phyloP scores from a whole-genome alignment of 2,888 invertebrate genomes.

The Drosophila borealis region DNA sequence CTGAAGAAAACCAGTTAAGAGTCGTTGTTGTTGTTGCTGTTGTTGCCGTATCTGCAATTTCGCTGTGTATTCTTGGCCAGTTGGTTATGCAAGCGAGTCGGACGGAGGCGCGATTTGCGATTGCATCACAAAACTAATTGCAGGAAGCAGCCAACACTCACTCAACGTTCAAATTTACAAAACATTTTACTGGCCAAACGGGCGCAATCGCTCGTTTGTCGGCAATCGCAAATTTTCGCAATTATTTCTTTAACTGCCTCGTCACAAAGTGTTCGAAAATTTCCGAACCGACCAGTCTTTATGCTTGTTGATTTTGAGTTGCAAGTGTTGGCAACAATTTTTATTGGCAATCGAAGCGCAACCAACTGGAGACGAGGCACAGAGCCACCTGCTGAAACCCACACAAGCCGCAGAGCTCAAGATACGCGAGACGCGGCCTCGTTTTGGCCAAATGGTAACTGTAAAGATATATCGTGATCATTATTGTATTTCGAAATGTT shows the following conservation, averaged over 20 bases:
- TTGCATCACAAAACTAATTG: slow-evolving; percentile 72
- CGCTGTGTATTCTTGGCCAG: slow-evolving; percentile 72
- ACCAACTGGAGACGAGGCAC: slow-evolving; percentile 8
- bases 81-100: slow-evolving; percentile 64
- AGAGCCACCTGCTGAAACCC: slow-evolving; percentile 20
- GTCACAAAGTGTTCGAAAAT: slow-evolving; percentile 43
- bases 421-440: slow-evolving; percentile 47
- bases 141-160: slow-evolving; percentile 61
- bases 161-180: slow-evolving; percentile 27
- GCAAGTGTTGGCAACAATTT: slow-evolving; percentile 35
- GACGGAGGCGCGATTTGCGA: slow-evolving; percentile 38
- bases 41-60: slow-evolving; percentile 12
- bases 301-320: not conserved
- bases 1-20: slow-evolving; percentile 51
- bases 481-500: slow-evolving; percentile 46
- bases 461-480: slow-evolving; percentile 32
- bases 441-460: slow-evolving; percentile 43
- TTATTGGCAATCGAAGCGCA: slow-evolving; percentile 52
- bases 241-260: slow-evolving; percentile 27
- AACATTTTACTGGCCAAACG: slow-evolving; percentile 21
- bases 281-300: slow-evolving; percentile 11
- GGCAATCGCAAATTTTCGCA: slow-evolving; percentile 50
- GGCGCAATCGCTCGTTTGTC: slow-evolving; percentile 26
- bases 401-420: slow-evolving; percentile 12
- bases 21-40: slow-evolving; percentile 10